Conservation (phyloP, 2,888 invertebrate species). For the Latrodectus elegans region DNA sequence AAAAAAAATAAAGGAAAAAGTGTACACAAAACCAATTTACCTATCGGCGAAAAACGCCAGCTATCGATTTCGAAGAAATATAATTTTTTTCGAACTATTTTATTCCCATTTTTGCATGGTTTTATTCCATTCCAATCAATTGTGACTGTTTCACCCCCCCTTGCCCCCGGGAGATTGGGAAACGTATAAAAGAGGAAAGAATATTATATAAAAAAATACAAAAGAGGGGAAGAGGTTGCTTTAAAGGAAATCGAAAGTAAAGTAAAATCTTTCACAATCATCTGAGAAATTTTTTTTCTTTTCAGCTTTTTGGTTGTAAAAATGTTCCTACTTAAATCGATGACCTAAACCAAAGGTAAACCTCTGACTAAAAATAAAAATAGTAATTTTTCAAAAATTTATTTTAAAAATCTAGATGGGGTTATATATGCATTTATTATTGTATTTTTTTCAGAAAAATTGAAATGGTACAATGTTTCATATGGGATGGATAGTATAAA, state of each 20-base stretch:
- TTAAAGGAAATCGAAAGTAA: conserved; percentile 68
- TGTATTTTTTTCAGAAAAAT: too few relatives aligned
- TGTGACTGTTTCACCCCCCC: conserved; percentile 48
- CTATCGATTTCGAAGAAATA: conserved; percentile 7
- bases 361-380: not conserved
- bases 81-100: conserved; percentile 6
- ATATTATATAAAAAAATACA: not conserved
- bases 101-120: conserved; percentile 25
- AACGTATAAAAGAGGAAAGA: not conserved
- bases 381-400: not conserved
- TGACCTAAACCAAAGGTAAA: conserved; percentile 32
- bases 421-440: too few relatives aligned
- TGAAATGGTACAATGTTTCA: too few relatives aligned
- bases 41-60: conserved; percentile 30
- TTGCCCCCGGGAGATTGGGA: conserved; percentile 30
- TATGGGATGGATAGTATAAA: too few relatives aligned
- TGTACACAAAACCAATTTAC: conserved; percentile 59
- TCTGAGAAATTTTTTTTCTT: conserved; percentile 12
- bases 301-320: conserved; percentile 24
- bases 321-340: conserved; percentile 57
- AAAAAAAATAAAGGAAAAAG: conserved; percentile 16
- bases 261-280: conserved; percentile 68
- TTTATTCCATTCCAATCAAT: conserved; percentile 60
- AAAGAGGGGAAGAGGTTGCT: conserved; percentile 8
- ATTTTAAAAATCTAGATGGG: not conserved